Evolutionary conservation across 1,140 invertebrate genomes (phyloP).

Genomic region (Philopotamus ludificatus): DNA sequence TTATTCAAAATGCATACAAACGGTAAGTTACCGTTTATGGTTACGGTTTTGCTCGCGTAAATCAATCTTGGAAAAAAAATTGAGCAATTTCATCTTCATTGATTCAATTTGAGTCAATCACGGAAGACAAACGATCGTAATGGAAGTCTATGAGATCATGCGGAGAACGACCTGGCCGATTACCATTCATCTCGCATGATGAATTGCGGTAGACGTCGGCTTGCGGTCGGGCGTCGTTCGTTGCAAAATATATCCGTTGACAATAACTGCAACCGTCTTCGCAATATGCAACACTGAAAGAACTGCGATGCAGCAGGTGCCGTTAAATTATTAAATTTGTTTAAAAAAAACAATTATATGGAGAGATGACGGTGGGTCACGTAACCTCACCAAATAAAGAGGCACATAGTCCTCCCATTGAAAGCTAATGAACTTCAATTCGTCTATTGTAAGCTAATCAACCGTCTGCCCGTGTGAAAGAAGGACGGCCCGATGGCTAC

Average conservation of each 20-base stretch:
- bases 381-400: not conserved
- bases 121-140: slow-evolving; percentile 7
- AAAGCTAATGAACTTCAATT: slow-evolving; percentile 10
- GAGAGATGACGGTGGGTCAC: not conserved
- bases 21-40: no score
- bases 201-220: not conserved
- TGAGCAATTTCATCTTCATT: not conserved
- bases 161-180: not conserved
- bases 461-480: not conserved
- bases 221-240: not conserved
- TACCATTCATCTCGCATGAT: not conserved
- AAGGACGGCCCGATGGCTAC: slow-evolving; percentile 2
- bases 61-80: no score
- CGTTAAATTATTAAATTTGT: no score
- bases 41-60: no score
- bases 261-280: no score
- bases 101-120: slow-evolving; percentile 30
- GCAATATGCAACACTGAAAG: no score
- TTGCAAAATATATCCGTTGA: no score
- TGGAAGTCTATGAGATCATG: not conserved
- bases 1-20: no score
- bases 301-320: no score
- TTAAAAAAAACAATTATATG: no score
- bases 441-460: slow-evolving; percentile 3
- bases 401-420: not conserved